Evolutionary conservation across 2,888 invertebrate species (phyloP), one percentile per base, ranked within the genome.

Genomic region (Nymphalis c-album): DNA sequence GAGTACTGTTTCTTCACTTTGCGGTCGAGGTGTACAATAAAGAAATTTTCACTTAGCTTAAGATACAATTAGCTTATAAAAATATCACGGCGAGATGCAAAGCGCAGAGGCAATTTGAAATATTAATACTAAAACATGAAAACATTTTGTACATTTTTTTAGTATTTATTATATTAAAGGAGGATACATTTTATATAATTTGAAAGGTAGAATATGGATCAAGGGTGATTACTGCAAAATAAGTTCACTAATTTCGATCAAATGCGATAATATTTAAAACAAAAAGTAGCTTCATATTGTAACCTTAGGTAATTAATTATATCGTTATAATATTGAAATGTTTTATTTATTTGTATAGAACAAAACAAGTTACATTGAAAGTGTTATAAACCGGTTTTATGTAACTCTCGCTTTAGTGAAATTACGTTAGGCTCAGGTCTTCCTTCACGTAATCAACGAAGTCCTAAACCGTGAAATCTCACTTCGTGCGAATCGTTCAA

Each of bases 401-500:
- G 40, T 61, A 66, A 66, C 22, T 59, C 59, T 57, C 48, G 18
- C 47, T 65, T 35, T n/a, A 60, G 47, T 60, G 47, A 55, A 65
- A 65, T 60, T 60, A 65, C 65, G 47, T 55, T 53, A 55, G 47
- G 46, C 64, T 48, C 63, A 58, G 58, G 51, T 63, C 57, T 40
- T 57, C 16, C 51, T 51, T 20, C 63, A 46, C 59, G 59, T 63
- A 63, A 63, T 60, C 59, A 60, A 22, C 40, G 55, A 51, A 64
- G 55, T 58, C 57, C 57, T 60, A 50, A 40, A 64, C 60, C 68
- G 68, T 68, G 68, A 68, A 68, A 68, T 60, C 57, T 40, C 51
- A 10, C 31, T 51, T 60, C 64, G 50, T 57, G 55, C 45, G 64
- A 65, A 65, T 35, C 47, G 60, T n/a, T 45, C 48, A 55, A 57